Percentiles rank a stretch among this genome's conserved stretches.
Conservation (phyloP, 2,113 vertebrate genomes). For the Oryctolagus cuniculus region mOryCun1.1 NC_091433.1:144855501-144856000, state of each 20-base stretch:
- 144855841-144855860: not conserved
- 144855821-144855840: not conserved
- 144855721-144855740: too few relatives aligned
- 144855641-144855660: not conserved
- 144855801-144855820: not conserved
- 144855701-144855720: not conserved
- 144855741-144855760: not conserved
- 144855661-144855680: not conserved
- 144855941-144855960: too few relatives aligned
- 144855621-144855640: slow-evolving; percentile 23
- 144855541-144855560: not conserved
- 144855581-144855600: not conserved
- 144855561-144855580: not conserved
- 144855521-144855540: not conserved
- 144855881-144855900: not conserved
- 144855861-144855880: not conserved
- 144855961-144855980: too few relatives aligned
- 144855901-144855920: not conserved
- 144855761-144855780: not conserved
- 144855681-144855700: not conserved
- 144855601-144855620: not conserved
- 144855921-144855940: too few relatives aligned
- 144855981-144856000: too few relatives aligned
- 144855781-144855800: not conserved
- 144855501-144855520: not conserved